These are phyloP conservation scores for Enteromius radiatus DNA, from an alignment of 2,797 vertebrate genomes.

Conservation along the genomic window DNA sequence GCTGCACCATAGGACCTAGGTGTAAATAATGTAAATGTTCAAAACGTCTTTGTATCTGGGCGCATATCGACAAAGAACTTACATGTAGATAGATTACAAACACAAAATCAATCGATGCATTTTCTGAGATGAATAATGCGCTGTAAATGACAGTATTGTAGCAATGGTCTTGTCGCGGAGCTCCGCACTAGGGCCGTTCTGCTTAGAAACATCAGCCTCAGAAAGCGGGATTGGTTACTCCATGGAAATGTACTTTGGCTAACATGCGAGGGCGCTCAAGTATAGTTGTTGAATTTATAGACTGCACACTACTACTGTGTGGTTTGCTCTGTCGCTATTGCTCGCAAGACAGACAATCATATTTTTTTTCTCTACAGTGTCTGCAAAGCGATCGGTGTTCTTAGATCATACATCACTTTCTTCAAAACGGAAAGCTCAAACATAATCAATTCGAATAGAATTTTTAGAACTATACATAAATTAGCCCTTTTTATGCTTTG, in stretches of 20 bases:
- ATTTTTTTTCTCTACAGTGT: too few relatives aligned
- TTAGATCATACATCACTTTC: neutral
- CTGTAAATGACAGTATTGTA: neutral
- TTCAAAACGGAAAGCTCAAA: too few relatives aligned
- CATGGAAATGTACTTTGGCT: neutral
- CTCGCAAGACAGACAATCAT: neutral
- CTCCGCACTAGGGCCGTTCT: slow-evolving; percentile 71
- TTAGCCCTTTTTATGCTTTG: too few relatives aligned
- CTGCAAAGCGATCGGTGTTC: too few relatives aligned
- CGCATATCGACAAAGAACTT: neutral
- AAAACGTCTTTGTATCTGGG: too few relatives aligned
- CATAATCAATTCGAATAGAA: neutral
- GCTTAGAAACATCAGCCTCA: slow-evolving; percentile 24
- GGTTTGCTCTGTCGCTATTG: too few relatives aligned
- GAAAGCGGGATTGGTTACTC: neutral
- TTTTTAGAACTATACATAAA: too few relatives aligned
- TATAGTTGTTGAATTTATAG: neutral
- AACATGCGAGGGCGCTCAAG: slow-evolving; percentile 41
- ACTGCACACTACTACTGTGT: too few relatives aligned
- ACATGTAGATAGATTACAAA: neutral
- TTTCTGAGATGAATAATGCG: neutral
- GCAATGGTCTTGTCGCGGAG: slow-evolving; percentile 71
- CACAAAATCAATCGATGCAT: neutral
- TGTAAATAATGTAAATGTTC: slow-evolving; percentile 57
- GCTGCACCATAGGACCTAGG: slow-evolving; percentile 81